A percentile compares a stretch with the other conserved stretches of the same genome.
phyloP scores from a whole-genome alignment of 2,113 vertebrate species.

The Festucalex cinctus region DNA sequence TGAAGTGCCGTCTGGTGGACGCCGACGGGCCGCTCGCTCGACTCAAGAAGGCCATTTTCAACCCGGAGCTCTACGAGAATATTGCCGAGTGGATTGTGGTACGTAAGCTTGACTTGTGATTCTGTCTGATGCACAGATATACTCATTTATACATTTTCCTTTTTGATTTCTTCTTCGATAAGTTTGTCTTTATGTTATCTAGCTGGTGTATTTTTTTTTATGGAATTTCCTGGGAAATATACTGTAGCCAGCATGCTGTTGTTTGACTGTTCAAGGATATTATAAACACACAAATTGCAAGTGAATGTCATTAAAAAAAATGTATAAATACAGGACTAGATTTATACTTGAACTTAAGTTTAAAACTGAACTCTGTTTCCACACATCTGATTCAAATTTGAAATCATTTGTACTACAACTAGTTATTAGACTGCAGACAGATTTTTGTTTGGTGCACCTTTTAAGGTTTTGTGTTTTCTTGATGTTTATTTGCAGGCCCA shows the following conservation, averaged over 20 bases:
- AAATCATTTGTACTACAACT: background rate
- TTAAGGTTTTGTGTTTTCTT: constrained; percentile 6
- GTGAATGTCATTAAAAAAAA: background rate
- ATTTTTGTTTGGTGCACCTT: constrained; percentile 54
- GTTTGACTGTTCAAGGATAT: background rate
- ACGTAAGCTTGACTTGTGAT: constrained; percentile 47
- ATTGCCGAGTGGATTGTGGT: constrained; percentile 99
- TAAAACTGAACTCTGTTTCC: no score
- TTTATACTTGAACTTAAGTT: no score
- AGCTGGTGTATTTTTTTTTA: no score
- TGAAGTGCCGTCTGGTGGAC: constrained; percentile 94
- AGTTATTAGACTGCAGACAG: no score
- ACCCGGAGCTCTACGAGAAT: constrained; percentile 96
- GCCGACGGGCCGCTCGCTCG: constrained; percentile 94
- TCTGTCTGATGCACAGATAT: background rate
- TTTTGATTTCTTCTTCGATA: no score
- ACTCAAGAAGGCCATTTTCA: constrained; percentile 98
- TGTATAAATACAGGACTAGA: background rate
- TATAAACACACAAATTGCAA: background rate
- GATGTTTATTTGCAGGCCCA: constrained; percentile 76
- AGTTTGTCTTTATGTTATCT: no score
- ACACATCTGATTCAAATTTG: no score
- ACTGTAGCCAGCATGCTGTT: background rate
- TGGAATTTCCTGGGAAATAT: background rate
- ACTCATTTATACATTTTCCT: no score